Evolutionary conservation across 2,113 vertebrate genomes (phyloP), one percentile per base, ranked within the genome.

Genomic region (Epinephelus cyanopodus): DNA sequence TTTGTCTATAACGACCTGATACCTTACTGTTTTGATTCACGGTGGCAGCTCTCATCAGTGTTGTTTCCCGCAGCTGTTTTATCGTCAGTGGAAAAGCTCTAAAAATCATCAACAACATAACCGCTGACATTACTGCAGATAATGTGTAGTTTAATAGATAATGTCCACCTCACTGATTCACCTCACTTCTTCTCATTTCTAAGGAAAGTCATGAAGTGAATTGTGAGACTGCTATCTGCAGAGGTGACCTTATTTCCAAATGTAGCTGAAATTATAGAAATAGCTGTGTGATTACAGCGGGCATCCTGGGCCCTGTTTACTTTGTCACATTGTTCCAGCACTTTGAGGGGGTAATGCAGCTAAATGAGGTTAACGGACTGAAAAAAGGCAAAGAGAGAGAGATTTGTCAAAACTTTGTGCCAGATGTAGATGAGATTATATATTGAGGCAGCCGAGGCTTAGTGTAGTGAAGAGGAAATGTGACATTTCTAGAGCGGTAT

Each of bases 391-490:
- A 4, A 45, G 21, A 25, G 47, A 57, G 82, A 68, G 58, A 69
- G 67, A 83, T 62, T 53, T 81, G 67, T 87, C 27, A 74, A 79
- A 83, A 82, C 72, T 75, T 85, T 56, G 67, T 64, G 82, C 52
- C 86, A 89, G 84, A 91, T 87, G 82, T 54, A 69, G 76, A 85
- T 81, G 82, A 90, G 82, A 90, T 89, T 89, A 81, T 58, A 5
- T 69, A 45, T 27, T 0, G 27, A 42, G 29, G 64, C 81, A 45
- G 71, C 48, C 2, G 60, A 64, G 68, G 81, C 62, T 87, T 68
- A 74, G 77, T 25, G 50, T 19, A 1, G 67, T 50, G 60, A 13
- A 61, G 73, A 82, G 66, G 67, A 77, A 82, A 79, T 37, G 57
- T 63, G 85, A 62, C 64, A n/a, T 83, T 81, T 70, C 62, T 81